These are phyloP conservation scores for Monodelphis domestica DNA, from an alignment of 2,797 vertebrate species.

Conservation along the genomic window DNA sequence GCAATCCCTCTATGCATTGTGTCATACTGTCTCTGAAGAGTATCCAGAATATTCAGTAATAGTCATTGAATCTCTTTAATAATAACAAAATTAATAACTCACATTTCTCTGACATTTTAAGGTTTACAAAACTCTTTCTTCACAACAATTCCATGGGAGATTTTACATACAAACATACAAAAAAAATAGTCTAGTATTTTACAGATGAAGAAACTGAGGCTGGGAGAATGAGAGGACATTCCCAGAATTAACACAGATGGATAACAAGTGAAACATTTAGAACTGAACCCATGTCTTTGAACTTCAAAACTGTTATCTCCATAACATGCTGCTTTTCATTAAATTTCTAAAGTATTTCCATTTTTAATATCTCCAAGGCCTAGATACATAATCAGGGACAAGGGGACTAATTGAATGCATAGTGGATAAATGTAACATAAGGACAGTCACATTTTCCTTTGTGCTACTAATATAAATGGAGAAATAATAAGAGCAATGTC, in stretches of 20 bases:
- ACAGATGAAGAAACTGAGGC: neutral
- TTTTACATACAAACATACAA: no score
- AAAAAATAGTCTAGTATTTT: neutral
- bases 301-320: neutral
- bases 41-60: neutral
- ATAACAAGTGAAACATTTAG: neutral
- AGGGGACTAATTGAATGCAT: neutral
- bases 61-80: neutral
- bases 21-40: neutral
- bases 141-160: neutral
- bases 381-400: conserved; percentile 32
- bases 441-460: neutral
- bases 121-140: neutral
- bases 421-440: conserved; percentile 42
- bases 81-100: neutral
- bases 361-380: conserved; percentile 29
- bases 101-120: neutral
- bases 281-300: neutral
- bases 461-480: neutral
- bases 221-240: neutral
- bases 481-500: neutral
- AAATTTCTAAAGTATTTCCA: neutral
- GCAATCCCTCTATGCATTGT: neutral
- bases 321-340: neutral
- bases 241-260: neutral